Base-by-base conservation (phyloP, 2,888 invertebrate species). In the Drosophila planitibia region DNA sequence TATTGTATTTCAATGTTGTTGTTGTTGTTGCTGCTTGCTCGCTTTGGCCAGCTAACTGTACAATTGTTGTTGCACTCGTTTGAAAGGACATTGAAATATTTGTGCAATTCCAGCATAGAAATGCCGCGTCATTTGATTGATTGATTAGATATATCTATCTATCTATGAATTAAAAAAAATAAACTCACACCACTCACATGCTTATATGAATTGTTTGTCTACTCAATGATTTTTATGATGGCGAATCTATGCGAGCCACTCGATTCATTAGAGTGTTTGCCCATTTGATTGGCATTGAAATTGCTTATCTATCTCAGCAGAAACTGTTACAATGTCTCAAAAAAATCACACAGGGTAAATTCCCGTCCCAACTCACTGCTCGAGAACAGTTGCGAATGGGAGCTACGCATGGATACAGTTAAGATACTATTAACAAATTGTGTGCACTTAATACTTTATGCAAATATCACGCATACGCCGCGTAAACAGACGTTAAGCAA, bases 81-180 rank as follows among this genome's bases (percentile, higher is more conserved):
- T 61, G 74, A 74, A 85, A 89, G 89, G 87, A 89, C 87, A 89
- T 87, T 87, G 87, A 87, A 87, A 89, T 89, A 76, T 73, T 87
- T 89, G 58, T 49, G 79, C 79, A 79, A 70, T 85, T 81, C 70
- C 72, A 64, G 33, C 74, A 82, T 70, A 60, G 61, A 77, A 66
- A 30, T 44, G 74, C 63, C 51, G 28, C 55, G 88, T 83, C 85
- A 89, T 81, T 66, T 64, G 78, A 61, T 79, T 87, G 86, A 82
- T 87, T 81, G 85, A 85, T 85, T 75, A 75, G 83, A 79, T 76
- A 81, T 83, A 85, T 81, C 75, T 63, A 61, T 53, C 32, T 25
- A 9, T 25, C 47, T 25, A 47, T 25, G 47, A 47, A 47, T 47
- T 22, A 47, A 16, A 16, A 12, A 3, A 37, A 37, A 30, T 47